Evolutionary conservation across 2,113 vertebrate species (phyloP).

Genomic region (Entomyzon cyanotis): DNA sequence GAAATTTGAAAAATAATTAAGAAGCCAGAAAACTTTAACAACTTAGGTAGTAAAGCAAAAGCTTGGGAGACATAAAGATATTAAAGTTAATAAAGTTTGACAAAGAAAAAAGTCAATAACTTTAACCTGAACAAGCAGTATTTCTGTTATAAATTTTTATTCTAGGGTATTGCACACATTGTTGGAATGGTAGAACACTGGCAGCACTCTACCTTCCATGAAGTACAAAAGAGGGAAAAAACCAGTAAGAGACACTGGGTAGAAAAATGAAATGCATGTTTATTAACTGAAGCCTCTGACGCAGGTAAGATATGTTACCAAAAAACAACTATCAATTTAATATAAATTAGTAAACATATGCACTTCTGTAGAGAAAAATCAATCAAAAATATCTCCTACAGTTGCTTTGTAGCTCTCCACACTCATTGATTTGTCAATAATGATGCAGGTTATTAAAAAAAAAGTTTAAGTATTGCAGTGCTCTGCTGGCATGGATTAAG

Average conservation of each 20-base stretch:
- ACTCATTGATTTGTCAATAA: conserved; percentile 27
- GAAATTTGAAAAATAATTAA: not conserved
- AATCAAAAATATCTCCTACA: not conserved
- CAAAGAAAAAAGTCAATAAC: not conserved
- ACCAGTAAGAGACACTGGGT: not conserved
- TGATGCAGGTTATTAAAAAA: not conserved
- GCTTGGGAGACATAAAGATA: not conserved
- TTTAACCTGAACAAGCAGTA: not conserved
- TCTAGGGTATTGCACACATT: not conserved
- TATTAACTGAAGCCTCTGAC: not conserved
- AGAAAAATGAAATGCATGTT: not conserved
- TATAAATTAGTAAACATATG: too few species aligned
- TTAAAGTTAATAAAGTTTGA: not conserved
- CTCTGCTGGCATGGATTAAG: not conserved
- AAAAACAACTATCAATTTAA: not conserved
- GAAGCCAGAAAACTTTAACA: not conserved
- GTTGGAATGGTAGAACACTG: not conserved
- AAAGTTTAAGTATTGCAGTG: not conserved
- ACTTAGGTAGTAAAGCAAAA: not conserved
- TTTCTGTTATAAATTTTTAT: not conserved
- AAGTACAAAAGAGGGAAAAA: not conserved
- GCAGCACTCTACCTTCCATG: not conserved
- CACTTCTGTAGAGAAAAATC: too few species aligned
- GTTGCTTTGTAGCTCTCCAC: not conserved
- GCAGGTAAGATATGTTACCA: not conserved